These are phyloP conservation scores for Bettongia penicillata DNA, from an alignment of 2,113 vertebrate genomes.

Conservation along the genomic window DNA sequence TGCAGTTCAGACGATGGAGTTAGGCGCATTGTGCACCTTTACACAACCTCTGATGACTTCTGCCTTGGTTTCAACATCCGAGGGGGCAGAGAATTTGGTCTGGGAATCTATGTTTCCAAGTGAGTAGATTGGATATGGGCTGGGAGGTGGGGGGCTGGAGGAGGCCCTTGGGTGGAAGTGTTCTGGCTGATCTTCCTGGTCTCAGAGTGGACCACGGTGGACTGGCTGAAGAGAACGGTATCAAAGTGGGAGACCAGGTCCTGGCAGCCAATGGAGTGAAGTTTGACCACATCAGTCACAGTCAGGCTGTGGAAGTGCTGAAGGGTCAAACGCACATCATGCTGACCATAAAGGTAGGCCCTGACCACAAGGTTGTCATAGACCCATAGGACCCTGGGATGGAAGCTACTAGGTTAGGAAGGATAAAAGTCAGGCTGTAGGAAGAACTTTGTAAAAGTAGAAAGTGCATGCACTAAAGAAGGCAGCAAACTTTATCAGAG, in stretches of 20 bases:
- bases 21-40: slow-evolving; percentile 94
- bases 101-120: slow-evolving; percentile 99
- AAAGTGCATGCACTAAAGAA: not conserved
- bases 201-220: slow-evolving; percentile 94
- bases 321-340: slow-evolving; percentile 96
- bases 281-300: slow-evolving; percentile 98
- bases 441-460: not conserved
- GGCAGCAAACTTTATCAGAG: not conserved
- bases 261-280: slow-evolving; percentile 96
- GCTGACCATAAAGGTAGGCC: slow-evolving; percentile 87
- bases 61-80: slow-evolving; percentile 99
- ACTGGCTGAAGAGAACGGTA: slow-evolving; percentile 94
- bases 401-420: not conserved
- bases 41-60: slow-evolving; percentile 96
- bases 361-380: fast-evolving
- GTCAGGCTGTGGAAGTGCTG: slow-evolving; percentile 96
- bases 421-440: not conserved
- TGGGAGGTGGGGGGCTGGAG: not conserved
- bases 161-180: not conserved
- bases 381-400: fast-evolving
- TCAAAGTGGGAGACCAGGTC: slow-evolving; percentile 98
- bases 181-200: not conserved
- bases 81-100: slow-evolving; percentile 95
- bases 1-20: slow-evolving; percentile 88
- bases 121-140: slow-evolving; percentile 69